Base-by-base conservation (phyloP, 1,140 invertebrate genomes). In the Prorops nasuta region DNA sequence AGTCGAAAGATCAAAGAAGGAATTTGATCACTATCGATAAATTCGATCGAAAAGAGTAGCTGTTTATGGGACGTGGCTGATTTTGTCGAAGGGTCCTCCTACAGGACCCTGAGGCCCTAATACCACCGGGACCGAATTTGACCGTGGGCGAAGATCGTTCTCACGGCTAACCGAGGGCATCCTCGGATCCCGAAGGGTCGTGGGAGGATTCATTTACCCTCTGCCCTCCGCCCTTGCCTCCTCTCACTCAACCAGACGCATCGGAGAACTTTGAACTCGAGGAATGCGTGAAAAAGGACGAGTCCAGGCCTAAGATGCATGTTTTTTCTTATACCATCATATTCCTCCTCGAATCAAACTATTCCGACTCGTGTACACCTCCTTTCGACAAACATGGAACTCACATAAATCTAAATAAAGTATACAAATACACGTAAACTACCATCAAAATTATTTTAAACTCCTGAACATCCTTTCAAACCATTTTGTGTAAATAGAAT, bases 111-210 rank as follows among this genome's bases (percentile, higher is more conserved):
- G 62, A 42, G 38, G 49, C 45, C 69, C 69, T 71, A 69, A 64
- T 71, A 67, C 62, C 20, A 8, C 3, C 20, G 42, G 45, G 49
- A 46, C 53, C 45, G 51, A 57, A 65, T 65, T 65, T 65, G 64
- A 65, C 61, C 64, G 55, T 60, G 51, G 57, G 59, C 62, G 56
- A 63, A 39, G 32, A 56, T 49, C 43, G 39, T 68, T 69, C 67
- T 68, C 67, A 68, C 67, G 24, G 24, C 24, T 10, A 10, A 10
- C 4, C 24, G 24, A 28, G 24, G 4, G 24, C 10, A 28, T 28
- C 24, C 3, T n/a, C 14, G n/a, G 39, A 1, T 24, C 15, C 38
- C 37, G 44, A 58, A 52, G 49, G 63, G 61, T 70, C 67, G 66
- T 67, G 66, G 64, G 66, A 70, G 63, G 64, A 62, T 66, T 57